phyloP scores from a whole-genome alignment of 2,888 invertebrate species.

The Carpatolechia fugitivella region DNA sequence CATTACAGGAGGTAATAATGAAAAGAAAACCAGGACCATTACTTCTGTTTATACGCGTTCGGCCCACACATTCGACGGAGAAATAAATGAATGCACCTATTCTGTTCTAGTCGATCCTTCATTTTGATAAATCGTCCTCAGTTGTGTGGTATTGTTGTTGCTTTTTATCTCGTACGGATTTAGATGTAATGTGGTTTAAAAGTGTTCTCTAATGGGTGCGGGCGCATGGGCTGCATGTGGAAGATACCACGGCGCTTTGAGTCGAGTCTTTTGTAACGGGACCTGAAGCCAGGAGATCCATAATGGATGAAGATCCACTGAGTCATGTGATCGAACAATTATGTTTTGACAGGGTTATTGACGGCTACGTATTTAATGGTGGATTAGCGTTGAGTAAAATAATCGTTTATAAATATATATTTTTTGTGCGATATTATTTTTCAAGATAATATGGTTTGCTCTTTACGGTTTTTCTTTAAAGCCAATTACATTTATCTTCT shows the following conservation, averaged over 20 bases:
- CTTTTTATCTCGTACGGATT: constrained; percentile 59
- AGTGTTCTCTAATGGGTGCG: constrained; percentile 32
- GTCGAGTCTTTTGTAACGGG: neutral
- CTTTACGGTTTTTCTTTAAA: too few relatives aligned
- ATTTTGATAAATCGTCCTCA: constrained; percentile 67
- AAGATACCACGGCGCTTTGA: constrained; percentile 2
- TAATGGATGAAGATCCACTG: constrained; percentile 2
- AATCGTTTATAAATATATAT: neutral
- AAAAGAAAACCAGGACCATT: constrained; percentile 55
- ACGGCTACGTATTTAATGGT: neutral
- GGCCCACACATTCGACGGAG: constrained; percentile 37
- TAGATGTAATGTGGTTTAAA: constrained; percentile 66
- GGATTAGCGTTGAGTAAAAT: neutral
- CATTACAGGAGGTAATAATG: constrained; percentile 49
- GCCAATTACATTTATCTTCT: too few relatives aligned
- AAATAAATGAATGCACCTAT: constrained; percentile 67
- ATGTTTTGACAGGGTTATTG: constrained; percentile 6
- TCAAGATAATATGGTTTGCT: neutral
- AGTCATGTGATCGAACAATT: constrained; percentile 5
- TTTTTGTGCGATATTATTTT: neutral
- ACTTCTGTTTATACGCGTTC: constrained; percentile 24
- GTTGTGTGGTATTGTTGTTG: constrained; percentile 43
- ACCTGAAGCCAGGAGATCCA: neutral
- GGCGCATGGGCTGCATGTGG: constrained; percentile 19
- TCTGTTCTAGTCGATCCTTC: constrained; percentile 59